phyloP scores from a whole-genome alignment of 64 coral and sea anemone genomes.

The Orbicella faveolata region DNA sequence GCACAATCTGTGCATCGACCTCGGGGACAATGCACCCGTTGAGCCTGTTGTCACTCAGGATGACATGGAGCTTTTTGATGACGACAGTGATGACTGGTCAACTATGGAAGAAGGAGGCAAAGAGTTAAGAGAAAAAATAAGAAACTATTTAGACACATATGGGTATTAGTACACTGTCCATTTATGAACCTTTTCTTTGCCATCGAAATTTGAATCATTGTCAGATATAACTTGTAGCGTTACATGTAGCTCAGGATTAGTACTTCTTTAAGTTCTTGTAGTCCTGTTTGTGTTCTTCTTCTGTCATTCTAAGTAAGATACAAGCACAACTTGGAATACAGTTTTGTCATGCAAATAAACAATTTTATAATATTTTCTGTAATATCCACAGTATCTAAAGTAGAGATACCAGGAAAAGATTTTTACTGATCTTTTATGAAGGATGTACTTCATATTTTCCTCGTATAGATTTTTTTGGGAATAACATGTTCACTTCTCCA shows the following conservation, averaged over 20 bases:
- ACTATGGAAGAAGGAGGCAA: background rate
- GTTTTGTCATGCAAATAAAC: too few relatives aligned
- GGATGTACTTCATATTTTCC: too few relatives aligned
- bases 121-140: slow-evolving; percentile 14
- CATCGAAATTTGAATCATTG: too few relatives aligned
- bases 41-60: background rate
- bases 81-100: background rate
- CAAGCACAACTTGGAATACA: too few relatives aligned
- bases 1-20: slow-evolving; percentile 46
- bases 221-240: too few relatives aligned
- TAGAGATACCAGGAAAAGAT: too few relatives aligned
- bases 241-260: background rate
- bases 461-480: too few relatives aligned
- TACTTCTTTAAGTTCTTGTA: background rate
- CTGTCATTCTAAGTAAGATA: too few relatives aligned
- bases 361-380: background rate
- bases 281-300: background rate
- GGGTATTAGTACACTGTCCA: background rate
- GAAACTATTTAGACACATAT: slow-evolving; percentile 6
- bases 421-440: too few relatives aligned
- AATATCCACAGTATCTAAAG: too few relatives aligned
- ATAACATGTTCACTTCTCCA: too few relatives aligned
- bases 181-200: background rate
- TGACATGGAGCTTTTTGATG: background rate
- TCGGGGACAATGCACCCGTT: slow-evolving; percentile 8